phyloP scores from a whole-genome alignment of 1,140 invertebrate genomes.

The Conus betulinus region DNA sequence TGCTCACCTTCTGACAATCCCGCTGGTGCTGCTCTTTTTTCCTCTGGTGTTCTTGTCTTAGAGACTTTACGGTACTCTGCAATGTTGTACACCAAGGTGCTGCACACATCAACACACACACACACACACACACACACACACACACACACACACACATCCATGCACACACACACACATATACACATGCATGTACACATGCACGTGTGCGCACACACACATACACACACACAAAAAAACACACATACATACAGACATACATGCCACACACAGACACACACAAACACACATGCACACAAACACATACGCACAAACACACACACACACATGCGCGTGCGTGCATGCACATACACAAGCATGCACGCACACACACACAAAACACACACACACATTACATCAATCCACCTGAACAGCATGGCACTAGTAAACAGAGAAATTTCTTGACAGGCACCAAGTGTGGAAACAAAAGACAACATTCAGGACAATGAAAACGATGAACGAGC shows the following conservation, averaged over 20 bases:
- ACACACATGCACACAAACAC: not conserved
- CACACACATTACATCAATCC: too few relatives aligned
- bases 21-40: conserved; percentile 28
- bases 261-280: not conserved
- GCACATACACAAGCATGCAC: not conserved
- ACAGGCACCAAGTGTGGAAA: too few relatives aligned
- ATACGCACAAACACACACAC: too few relatives aligned
- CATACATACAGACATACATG: too few relatives aligned
- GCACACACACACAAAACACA: not conserved
- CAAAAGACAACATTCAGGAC: too few relatives aligned
- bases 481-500: too few relatives aligned
- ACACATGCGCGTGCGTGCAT: too few relatives aligned
- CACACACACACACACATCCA: not conserved
- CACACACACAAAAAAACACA: too few relatives aligned
- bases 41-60: not conserved
- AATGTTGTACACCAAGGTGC: conserved; percentile 45
- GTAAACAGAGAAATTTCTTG: too few relatives aligned
- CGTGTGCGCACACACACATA: not conserved
- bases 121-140: not conserved
- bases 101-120: conserved; percentile 34
- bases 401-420: too few relatives aligned
- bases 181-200: not conserved
- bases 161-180: not conserved
- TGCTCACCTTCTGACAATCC: conserved; percentile 30
- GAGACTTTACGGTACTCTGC: conserved; percentile 39